Percentiles rank a stretch among this genome's conserved stretches.
Evolutionary conservation across 2,113 vertebrate species (phyloP).

Genomic region (Nasalis larvatus): DNA sequence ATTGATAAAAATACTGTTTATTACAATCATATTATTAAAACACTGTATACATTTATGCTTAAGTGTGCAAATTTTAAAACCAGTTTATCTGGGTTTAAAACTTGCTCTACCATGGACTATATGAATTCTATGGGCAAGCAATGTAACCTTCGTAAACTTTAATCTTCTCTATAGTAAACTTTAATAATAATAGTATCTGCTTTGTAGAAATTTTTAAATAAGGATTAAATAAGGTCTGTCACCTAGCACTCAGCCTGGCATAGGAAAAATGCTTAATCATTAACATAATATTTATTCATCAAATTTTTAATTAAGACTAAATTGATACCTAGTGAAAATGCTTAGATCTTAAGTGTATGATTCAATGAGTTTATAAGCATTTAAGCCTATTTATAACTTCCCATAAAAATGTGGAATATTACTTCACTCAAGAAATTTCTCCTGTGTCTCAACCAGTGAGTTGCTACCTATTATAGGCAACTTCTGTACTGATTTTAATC

Average conservation of each 20-base stretch:
- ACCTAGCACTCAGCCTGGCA: not conserved
- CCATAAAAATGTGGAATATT: not conserved
- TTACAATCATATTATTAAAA: not conserved
- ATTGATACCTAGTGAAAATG: not conserved
- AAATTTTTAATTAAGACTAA: not conserved
- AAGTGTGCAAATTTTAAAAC: not conserved
- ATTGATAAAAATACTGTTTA: not conserved
- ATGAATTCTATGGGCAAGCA: not conserved
- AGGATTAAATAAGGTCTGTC: not conserved
- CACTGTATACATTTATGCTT: not conserved
- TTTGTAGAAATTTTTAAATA: not conserved
- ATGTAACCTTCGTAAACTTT: not conserved
- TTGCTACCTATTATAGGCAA: not conserved
- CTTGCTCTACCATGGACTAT: not conserved
- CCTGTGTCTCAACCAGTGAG: not conserved
- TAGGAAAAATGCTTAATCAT: not conserved
- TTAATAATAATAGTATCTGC: not conserved
- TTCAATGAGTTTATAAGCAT: not conserved
- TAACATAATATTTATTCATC: not conserved
- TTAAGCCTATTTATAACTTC: not conserved
- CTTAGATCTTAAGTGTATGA: not conserved
- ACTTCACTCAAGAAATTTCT: not conserved
- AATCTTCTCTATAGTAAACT: not conserved
- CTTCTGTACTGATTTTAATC: not conserved
- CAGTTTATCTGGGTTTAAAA: not conserved